Conservation (phyloP, 1,140 invertebrate species). For the Pogonomyrmex californicus region DNA sequence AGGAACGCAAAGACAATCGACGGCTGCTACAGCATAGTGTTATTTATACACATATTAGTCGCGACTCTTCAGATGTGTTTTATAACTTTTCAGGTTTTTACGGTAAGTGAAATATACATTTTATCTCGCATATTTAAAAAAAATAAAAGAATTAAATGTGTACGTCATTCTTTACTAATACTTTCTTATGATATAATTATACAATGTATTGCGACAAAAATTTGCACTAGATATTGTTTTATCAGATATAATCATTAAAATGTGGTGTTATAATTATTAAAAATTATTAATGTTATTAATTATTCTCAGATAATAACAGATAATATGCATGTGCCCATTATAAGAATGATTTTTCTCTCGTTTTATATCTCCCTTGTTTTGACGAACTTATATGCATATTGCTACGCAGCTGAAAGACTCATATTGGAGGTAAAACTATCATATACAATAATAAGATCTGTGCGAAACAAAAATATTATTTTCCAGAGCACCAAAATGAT, state of each 20-base stretch:
- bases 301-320: conserved; percentile 50
- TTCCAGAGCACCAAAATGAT: background rate
- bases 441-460: background rate
- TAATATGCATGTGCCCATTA: background rate
- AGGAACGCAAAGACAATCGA: conserved; percentile 61
- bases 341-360: conserved; percentile 38
- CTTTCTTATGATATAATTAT: background rate
- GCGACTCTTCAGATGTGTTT: conserved; percentile 67
- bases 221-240: background rate
- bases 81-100: conserved; percentile 59
- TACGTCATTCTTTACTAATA: background rate
- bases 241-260: background rate
- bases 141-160: background rate
- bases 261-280: background rate
- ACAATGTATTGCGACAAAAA: background rate
- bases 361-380: conserved; percentile 50
- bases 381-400: conserved; percentile 63
- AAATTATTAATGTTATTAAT: background rate
- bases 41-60: conserved; percentile 62
- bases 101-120: conserved; percentile 47
- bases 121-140: background rate
- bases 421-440: conserved; percentile 48
- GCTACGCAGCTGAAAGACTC: conserved; percentile 67
- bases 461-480: too few relatives aligned
- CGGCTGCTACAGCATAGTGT: conserved; percentile 64